Conservation (phyloP, 2,797 vertebrate genomes). For the Melopsittacus undulatus region DNA sequence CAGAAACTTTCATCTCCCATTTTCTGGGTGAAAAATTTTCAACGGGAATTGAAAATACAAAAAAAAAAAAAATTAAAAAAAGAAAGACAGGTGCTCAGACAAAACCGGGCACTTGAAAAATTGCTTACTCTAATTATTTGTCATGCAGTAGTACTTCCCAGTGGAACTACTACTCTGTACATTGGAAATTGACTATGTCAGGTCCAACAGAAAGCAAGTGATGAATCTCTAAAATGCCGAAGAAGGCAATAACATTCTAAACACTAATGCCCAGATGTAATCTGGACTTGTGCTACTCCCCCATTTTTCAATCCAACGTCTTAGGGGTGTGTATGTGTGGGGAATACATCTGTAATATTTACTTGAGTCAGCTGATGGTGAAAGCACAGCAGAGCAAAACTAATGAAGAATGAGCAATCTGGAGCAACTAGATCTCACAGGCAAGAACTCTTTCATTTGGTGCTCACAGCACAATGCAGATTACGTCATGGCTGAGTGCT, state of each 20-base stretch:
- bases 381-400: background rate
- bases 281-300: background rate
- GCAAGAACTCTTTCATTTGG: background rate
- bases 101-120: background rate
- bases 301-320: background rate
- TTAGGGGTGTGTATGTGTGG: background rate
- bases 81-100: background rate
- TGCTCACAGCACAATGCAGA: background rate
- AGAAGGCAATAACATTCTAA: background rate
- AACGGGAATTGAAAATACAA: background rate
- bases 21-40: background rate
- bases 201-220: background rate
- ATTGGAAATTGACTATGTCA: background rate
- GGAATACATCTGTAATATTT: background rate
- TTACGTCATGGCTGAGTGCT: background rate
- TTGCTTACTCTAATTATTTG: background rate
- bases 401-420: background rate
- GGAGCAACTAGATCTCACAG: background rate
- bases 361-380: background rate
- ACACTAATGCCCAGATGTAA: background rate
- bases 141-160: background rate
- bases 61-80: background rate
- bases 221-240: constrained; percentile 10
- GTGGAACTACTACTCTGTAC: background rate
- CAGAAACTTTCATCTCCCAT: background rate